These are phyloP conservation scores for Hoplostethus mediterraneus DNA, from an alignment of 2,797 vertebrate species.

Conservation along the genomic window DNA sequence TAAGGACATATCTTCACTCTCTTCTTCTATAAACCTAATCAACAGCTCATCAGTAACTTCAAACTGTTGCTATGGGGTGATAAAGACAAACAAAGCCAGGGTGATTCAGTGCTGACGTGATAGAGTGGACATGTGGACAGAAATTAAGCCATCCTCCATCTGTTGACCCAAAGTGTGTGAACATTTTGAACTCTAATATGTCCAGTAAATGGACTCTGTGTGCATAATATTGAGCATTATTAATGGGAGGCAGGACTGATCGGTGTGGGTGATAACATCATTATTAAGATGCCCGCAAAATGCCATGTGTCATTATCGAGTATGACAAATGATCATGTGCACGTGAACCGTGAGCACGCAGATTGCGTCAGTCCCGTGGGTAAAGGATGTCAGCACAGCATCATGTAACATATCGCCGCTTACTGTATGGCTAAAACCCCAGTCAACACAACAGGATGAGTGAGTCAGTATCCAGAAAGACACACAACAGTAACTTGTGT, in stretches of 20 bases:
- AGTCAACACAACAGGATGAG: no score
- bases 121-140: conserved; percentile 10
- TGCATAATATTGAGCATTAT: not conserved
- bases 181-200: conserved; percentile 1
- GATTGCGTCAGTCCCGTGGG: no score
- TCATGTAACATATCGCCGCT: no score
- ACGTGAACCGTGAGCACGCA: no score
- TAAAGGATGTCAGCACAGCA: no score
- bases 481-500: no score
- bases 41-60: not conserved
- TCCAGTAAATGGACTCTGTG: conserved; percentile 1
- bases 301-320: no score
- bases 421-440: no score
- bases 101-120: conserved; percentile 1
- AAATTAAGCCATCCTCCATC: conserved; percentile 15
- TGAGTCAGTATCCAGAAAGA: no score
- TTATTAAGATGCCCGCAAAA: no score
- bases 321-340: no score
- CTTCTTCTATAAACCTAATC: not conserved
- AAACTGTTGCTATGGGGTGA: not conserved
- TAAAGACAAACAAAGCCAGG: conserved; percentile 10
- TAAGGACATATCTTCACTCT: not conserved
- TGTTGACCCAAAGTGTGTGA: conserved; percentile 1
- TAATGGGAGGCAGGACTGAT: not conserved
- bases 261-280: not conserved